Conservation (phyloP, 1,140 invertebrate species). For the Aphelinus atriplicis region DNA sequence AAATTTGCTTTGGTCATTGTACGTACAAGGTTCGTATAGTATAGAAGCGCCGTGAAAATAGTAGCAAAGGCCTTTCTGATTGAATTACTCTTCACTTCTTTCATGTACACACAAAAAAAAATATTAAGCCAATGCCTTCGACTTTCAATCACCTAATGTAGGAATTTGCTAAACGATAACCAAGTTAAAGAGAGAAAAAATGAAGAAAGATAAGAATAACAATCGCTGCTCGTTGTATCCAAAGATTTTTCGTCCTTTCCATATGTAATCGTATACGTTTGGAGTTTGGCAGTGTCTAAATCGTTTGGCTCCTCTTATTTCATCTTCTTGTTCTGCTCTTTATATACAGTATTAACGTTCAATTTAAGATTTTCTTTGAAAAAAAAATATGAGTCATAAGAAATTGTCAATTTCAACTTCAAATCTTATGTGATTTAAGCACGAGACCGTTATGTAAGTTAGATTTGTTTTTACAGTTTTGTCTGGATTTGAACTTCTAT, state of each 20-base stretch:
- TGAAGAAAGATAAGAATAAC: neutral
- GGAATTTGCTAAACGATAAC: slow-evolving; percentile 26
- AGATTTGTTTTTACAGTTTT: too few relatives aligned
- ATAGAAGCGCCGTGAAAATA: slow-evolving; percentile 19
- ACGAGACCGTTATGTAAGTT: too few relatives aligned
- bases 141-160: slow-evolving; percentile 5
- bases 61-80: slow-evolving; percentile 34
- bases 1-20: slow-evolving; percentile 38
- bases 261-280: slow-evolving; percentile 8
- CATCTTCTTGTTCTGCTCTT: slow-evolving; percentile 8
- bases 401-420: too few relatives aligned
- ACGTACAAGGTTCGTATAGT: neutral
- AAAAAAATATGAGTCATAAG: too few relatives aligned
- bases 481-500: too few relatives aligned
- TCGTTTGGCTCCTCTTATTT: slow-evolving; percentile 36
- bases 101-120: slow-evolving; percentile 20
- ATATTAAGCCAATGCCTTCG: slow-evolving; percentile 19
- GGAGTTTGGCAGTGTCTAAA: slow-evolving; percentile 55
- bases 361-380: too few relatives aligned
- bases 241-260: slow-evolving; percentile 4
- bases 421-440: too few relatives aligned
- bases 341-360: slow-evolving; percentile 14
- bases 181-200: neutral
- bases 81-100: slow-evolving; percentile 28
- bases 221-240: slow-evolving; percentile 6